These are phyloP conservation scores for Eolophus roseicapilla DNA, from an alignment of 2,113 vertebrate genomes.

Conservation along the genomic window DNA sequence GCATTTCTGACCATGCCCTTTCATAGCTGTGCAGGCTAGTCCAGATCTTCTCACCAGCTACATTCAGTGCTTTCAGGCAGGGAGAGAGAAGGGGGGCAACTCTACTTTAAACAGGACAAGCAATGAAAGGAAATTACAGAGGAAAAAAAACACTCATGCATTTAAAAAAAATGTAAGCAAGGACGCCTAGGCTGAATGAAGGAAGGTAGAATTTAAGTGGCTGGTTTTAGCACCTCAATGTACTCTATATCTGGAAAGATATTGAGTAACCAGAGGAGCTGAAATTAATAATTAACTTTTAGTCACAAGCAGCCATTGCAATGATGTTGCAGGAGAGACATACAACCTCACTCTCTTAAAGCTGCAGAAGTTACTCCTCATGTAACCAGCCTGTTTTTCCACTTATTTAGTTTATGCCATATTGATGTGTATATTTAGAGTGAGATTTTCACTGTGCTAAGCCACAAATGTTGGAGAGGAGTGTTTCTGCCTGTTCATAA, in stretches of 20 bases:
- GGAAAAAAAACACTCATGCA: neutral
- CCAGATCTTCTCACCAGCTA: neutral
- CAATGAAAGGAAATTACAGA: neutral
- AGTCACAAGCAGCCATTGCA: neutral
- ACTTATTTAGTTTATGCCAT: neutral
- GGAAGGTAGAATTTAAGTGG: neutral
- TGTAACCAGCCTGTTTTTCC: neutral
- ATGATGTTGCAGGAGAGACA: neutral
- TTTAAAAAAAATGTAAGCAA: neutral
- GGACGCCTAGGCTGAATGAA: neutral
- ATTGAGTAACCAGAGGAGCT: neutral
- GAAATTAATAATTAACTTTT: neutral
- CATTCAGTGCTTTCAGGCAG: neutral
- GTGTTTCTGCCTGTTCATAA: neutral
- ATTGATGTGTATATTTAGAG: neutral
- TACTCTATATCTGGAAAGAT: neutral
- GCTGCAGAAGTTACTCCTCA: neutral
- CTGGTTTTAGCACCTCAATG: neutral
- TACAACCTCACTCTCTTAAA: accelerated
- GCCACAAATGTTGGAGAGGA: neutral
- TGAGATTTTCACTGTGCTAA: neutral
- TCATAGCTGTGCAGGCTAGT: neutral
- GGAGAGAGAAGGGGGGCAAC: neutral
- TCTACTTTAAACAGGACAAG: neutral
- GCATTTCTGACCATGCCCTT: neutral